Evolutionary conservation across 2,888 invertebrate species (phyloP), one percentile per base, ranked within the genome.

Genomic region (Sarcophaga carnaria): DNA sequence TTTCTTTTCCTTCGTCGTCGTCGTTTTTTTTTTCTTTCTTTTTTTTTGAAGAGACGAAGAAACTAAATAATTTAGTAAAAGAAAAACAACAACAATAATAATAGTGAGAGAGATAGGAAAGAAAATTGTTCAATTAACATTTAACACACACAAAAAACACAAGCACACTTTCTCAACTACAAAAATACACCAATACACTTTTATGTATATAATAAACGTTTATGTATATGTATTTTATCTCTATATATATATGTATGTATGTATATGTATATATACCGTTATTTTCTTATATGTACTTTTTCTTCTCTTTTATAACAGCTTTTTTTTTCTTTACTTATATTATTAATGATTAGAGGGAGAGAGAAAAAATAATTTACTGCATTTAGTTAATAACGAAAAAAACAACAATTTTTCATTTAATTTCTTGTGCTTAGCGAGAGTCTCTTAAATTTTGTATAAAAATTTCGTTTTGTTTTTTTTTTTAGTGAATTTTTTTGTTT

Each of bases 111-210:
- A 54, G 54, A 2, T 11, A 63, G 74, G 4, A 63, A 76, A 80
- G 6, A 59, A 78, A 80, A 76, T 75, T 66, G 70, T 84, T 82
- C 81, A 87, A 76, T 87, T 87, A 87, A 84, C 81, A 84, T 81
- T 84, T 84, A 87, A 87, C 78, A 84, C 78, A 77, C 86, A 83
- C 80, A 85, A 85, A 81, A 85, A 85, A 81, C 77, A 79, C 79
- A 87, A 78, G 85, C 88, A 86, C 78, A 77, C 54, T 54, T 14
- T 14, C 11, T 49, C 49, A 49, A 49, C 37, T 37, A 49, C 49
- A 4, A 77, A 4, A 77, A 80, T 74, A 81, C 86, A 87, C 76
- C 49, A 82, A 81, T 78, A 88, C 88, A 80, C 80, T 37, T 79
- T 64, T 80, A 84, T 54, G 79, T 86, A 81, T 80, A 78, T 74